Evolutionary conservation across 2,113 vertebrate species (phyloP), one percentile per base, ranked within the genome.

Genomic region (Cephalopholis sonnerati): DNA sequence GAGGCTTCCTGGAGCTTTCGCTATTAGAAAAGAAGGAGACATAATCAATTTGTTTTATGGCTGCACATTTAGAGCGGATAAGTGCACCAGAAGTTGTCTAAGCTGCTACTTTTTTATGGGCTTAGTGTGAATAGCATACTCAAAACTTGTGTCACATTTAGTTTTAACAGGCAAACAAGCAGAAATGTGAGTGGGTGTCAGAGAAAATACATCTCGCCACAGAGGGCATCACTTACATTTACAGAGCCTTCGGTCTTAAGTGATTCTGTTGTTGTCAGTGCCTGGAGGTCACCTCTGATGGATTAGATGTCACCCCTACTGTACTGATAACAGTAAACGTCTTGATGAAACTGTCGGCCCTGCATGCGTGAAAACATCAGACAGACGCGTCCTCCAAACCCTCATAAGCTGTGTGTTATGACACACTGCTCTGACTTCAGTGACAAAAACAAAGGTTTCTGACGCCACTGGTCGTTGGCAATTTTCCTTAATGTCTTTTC

Each of bases 321-420:
- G 44, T 69, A 62, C 41, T 51, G 66, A 73, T 29, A 80, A 77
- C 80, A 70, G 79, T 36, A 81, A 72, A 82, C 65, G 16, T 84
- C 58, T 16, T 36, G 15, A 46, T 27, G 0, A 67, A 62, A 73
- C 74, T 36, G 80, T 72, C 54, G 29, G 44, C 18, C 9, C 65
- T 29, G 39, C 67, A 53, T 58, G 76, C 64, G 71, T 24, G 58
- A 53, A 25, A 25, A 65, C 58, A 66, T 82, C 50, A 51, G 46
- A 46, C 50, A 17, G 22, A 36, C 29, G 44, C 6, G 11, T 72
- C 64, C 32, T 74, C 29, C 39, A 64, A 73, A 62, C 88, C 85
- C 85, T 22, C 89, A 89, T 88, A 59, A 44, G 25, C 77, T 12
- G 7, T 13, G 18, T 91, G 90, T 85, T 88, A 29, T 88, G 90